Base-by-base conservation (phyloP, 2,888 invertebrate species). In the Zygothrica quintamaculata region DNA sequence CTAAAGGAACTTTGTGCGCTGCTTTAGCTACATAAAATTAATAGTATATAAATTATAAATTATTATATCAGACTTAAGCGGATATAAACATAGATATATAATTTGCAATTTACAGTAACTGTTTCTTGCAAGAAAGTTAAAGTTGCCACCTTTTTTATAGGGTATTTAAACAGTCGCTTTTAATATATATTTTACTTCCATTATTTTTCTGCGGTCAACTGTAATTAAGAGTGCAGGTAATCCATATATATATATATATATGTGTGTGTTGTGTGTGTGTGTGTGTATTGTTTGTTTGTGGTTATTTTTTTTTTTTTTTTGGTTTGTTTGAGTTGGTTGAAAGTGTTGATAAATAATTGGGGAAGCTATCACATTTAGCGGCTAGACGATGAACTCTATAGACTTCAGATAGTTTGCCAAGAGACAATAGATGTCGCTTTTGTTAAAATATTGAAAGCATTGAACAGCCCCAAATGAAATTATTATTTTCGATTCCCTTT, bases 221-320 rank as follows among this genome's bases (percentile, higher is more conserved):
- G 77, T 74, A 77, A 74, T 74, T 74, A 74, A 72, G 73, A 64
- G 33, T 61, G 48, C 51, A 65, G 44, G 34, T 70, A 6, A 55
- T 42, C 55, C 37, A 22, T 29, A 50, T 60, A n/a, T 29, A 9
- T 29, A 0, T 42, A 61, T 42, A 22, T 29, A 50, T 60, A n/a
- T 29, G 29, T 29, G 1, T 44, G 5, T 26, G 40, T 7, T 34
- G 13, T 44, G 26, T 22, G 2, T 46, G 7, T 29, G 39, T 47
- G 15, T 59, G 46, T 42, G 50, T 52, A n/a, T n/a, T n/a, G 25
- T 40, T 36, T 56, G 60, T 46, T 26, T 26, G 26, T 26, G 26
- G 29, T 43, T 26, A 25, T 13, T 22, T 43, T 29, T 13, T 25
- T 11, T 43, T 25, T 26, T 22, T 44, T 44, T 44, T 29, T 26